Conservation (phyloP, 1,140 invertebrate species). For the honey bee (Apis mellifera) region DNA sequence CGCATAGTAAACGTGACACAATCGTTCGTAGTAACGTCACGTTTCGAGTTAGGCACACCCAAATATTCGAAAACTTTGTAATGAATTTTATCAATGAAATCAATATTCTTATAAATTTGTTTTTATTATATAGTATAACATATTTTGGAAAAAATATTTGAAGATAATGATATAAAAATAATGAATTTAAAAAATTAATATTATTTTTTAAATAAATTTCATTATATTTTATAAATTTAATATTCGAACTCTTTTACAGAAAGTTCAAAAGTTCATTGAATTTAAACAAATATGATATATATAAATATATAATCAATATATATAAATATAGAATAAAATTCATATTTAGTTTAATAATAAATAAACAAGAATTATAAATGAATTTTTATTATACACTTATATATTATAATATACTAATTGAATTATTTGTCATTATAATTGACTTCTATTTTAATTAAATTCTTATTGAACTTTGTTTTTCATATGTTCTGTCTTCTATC, state of each 20-base stretch:
- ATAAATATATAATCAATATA: background rate
- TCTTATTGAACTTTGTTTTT: no score
- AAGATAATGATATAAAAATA: no score
- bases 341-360: background rate
- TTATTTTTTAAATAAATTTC: background rate
- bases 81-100: background rate
- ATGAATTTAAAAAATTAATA: no score
- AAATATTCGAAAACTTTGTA: constrained; percentile 8
- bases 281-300: no score
- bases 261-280: no score
- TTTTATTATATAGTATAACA: background rate
- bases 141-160: no score
- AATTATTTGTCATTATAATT: no score
- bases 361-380: background rate
- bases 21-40: constrained; percentile 67
- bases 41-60: constrained; percentile 42
- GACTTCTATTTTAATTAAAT: no score
- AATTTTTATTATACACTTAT: background rate
- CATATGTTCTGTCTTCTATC: no score
- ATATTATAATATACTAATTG: no score
- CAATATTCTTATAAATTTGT: background rate
- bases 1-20: constrained; percentile 75
- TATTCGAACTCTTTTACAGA: no score
- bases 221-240: background rate
- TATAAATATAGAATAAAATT: background rate